Conservation (phyloP, 2,113 vertebrate species). For the Uria aalge region DNA sequence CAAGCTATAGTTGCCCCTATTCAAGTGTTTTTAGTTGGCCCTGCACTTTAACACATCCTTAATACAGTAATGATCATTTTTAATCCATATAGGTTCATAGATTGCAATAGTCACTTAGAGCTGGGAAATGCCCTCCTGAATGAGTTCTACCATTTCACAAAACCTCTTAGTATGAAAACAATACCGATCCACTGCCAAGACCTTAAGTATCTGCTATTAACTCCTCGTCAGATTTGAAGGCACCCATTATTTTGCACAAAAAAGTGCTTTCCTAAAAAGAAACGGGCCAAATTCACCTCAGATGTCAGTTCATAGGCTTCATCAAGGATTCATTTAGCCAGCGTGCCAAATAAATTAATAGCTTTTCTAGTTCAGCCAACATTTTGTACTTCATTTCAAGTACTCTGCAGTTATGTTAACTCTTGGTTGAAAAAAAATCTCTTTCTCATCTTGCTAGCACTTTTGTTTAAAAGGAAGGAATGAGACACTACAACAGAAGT, state of each 20-base stretch:
- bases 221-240: background rate
- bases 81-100: background rate
- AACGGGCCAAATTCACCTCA: conserved; percentile 14
- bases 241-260: background rate
- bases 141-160: background rate
- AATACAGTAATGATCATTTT: background rate
- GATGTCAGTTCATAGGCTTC: background rate
- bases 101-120: background rate
- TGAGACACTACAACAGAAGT: background rate
- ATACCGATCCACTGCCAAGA: background rate
- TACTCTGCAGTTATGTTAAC: background rate
- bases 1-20: background rate
- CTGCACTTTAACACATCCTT: background rate
- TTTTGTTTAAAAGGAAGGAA: background rate
- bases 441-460: background rate
- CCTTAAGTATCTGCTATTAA: conserved; percentile 46
- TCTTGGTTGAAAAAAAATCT: background rate
- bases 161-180: conserved; percentile 26
- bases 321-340: background rate
- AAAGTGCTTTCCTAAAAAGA: conserved; percentile 12
- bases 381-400: background rate
- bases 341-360: conserved; percentile 44
- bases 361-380: conserved; percentile 13
- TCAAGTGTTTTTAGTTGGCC: background rate
- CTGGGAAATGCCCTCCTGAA: background rate